phyloP scores from a whole-genome alignment of 2,797 vertebrate genomes.

The Lacerta viridis region DNA sequence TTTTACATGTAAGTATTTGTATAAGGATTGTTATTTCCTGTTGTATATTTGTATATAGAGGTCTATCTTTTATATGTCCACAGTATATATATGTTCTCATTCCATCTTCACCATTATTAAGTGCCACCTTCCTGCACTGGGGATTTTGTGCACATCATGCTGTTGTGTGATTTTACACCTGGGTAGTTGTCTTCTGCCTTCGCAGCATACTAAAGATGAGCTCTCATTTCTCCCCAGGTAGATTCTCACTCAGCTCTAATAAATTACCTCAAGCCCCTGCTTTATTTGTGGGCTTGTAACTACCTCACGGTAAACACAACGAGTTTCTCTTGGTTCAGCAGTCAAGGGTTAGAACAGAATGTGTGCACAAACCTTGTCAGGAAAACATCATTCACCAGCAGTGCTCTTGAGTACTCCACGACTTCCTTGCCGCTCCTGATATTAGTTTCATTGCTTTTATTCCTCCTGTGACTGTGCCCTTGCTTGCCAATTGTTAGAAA shows the following conservation, averaged over 20 bases:
- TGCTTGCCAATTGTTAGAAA: conserved; percentile 38
- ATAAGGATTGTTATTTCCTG: conserved; percentile 77
- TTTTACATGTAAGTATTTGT: conserved; percentile 82
- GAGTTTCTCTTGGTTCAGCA: conserved; percentile 26
- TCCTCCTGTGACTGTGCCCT: neutral
- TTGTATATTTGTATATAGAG: conserved; percentile 82
- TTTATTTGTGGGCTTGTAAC: conserved; percentile 24
- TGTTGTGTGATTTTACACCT: conserved; percentile 10
- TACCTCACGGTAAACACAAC: conserved; percentile 31
- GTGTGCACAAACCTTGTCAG: conserved; percentile 33
- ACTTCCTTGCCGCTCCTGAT: conserved; percentile 38
- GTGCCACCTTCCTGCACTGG: conserved; percentile 40
- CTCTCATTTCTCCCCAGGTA: neutral
- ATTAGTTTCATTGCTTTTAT: conserved; percentile 25
- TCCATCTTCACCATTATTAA: conserved; percentile 46
- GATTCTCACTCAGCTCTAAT: neutral
- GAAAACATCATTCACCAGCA: conserved; percentile 44
- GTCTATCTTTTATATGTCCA: conserved; percentile 79
- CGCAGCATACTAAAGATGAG: conserved; percentile 9
- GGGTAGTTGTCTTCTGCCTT: conserved; percentile 5
- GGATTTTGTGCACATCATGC: conserved; percentile 3
- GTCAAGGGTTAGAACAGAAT: conserved; percentile 26
- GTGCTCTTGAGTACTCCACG: conserved; percentile 32
- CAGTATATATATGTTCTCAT: conserved; percentile 47
- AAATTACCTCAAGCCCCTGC: conserved; percentile 21